Evolutionary conservation across 2,113 vertebrate genomes (phyloP), one percentile per base, ranked within the genome.

Genomic region (Poeciliopsis occidentalis): DNA sequence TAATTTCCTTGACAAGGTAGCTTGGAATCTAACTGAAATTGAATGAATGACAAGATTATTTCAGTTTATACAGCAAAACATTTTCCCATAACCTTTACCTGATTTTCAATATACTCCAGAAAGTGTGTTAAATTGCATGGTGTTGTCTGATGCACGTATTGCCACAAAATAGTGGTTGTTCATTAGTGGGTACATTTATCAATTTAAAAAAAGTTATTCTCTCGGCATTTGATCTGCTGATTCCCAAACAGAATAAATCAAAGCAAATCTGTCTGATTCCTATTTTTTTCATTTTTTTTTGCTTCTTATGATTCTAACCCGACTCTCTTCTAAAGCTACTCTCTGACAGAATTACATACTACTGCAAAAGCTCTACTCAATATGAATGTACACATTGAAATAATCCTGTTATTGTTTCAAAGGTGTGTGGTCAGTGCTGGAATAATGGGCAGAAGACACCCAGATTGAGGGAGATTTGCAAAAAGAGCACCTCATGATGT

Each of bases 381-480:
- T 87, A 69, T 79, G 71, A 75, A 87, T 83, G 68, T 82, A 81
- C 72, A 61, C 64, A 26, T 44, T 68, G 67, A 74, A 90, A 88
- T 60, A 82, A 82, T 60, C 81, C 34, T 26, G 69, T 60, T 73
- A 29, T 71, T 83, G 32, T 51, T 84, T 78, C 83, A 76, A 41
- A 80, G 82, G 80, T 78, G 51, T 78, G 51, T 77, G 89, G 86
- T 90, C 88, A 82, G 60, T 60, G 44, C 68, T 65, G 75, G 78
- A 78, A 85, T 79, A 78, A 85, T 83, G 83, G 87, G 84, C 76
- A 41, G 72, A 77, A 80, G 67, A 37, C 73, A 73, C 75, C 73
- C 72, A 29, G 67, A 79, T 41, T 12, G 76, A 76, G 81, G 22
- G 73, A 90, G 91, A 89, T 90, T 93, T 88, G 75, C 63, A 80